A percentile compares a stretch with the other conserved stretches of the same genome.
phyloP scores from a whole-genome alignment of 1,140 invertebrate genomes.

The Bombus pascuorum region DNA sequence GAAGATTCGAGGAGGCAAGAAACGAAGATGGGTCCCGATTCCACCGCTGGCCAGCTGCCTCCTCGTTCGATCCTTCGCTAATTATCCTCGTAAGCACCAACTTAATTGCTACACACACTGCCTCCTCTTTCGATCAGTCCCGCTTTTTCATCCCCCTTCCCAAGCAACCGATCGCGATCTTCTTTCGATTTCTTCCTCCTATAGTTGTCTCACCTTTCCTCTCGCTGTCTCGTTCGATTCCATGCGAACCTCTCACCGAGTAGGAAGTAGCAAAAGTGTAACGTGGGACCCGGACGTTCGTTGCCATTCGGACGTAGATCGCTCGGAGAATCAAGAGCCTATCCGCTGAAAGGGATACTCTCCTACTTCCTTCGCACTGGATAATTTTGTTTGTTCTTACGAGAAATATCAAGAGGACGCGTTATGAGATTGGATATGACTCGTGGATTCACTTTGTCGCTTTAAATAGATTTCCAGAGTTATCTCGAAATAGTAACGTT shows the following conservation, averaged over 20 bases:
- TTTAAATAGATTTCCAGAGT: too few species aligned
- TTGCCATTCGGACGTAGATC: conserved; percentile 36
- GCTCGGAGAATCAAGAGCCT: conserved; percentile 1
- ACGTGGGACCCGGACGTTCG: conserved; percentile 67
- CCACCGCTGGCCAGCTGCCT: conserved; percentile 78
- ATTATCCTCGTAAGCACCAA: conserved; percentile 80
- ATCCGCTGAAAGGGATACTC: conserved; percentile 1
- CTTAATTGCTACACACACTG: conserved; percentile 78
- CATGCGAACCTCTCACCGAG: conserved; percentile 43
- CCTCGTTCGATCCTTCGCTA: conserved; percentile 78
- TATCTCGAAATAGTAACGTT: too few species aligned
- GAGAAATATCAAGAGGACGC: too few species aligned
- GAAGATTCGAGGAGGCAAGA: not conserved
- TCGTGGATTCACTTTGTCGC: too few species aligned
- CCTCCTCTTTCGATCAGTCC: conserved; percentile 62
- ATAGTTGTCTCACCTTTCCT: conserved; percentile 13
- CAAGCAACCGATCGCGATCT: conserved; percentile 11
- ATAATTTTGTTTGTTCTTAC: not conserved
- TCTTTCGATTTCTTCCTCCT: conserved; percentile 1
- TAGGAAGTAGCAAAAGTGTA: conserved; percentile 69
- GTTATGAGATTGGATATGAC: too few species aligned
- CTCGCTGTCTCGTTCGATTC: conserved; percentile 11
- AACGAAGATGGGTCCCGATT: conserved; percentile 58
- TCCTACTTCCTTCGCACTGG: conserved; percentile 20
- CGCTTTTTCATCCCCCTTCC: conserved; percentile 54